phyloP scores from a whole-genome alignment of 2,797 vertebrate genomes.

The Sebastes alutus region DNA sequence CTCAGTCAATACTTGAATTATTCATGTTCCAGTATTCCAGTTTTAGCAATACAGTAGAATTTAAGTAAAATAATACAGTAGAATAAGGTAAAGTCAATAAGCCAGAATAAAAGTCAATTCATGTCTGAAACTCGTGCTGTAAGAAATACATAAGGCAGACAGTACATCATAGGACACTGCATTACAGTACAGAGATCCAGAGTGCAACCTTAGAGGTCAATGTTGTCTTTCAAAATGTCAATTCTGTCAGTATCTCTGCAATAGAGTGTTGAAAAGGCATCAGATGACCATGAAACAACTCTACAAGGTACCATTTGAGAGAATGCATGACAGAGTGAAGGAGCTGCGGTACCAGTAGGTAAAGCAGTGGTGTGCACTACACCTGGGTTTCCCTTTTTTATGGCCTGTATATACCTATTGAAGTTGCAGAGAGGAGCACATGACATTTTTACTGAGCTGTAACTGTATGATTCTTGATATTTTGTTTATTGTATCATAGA shows the following conservation, averaged over 20 bases:
- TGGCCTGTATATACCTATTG: not conserved
- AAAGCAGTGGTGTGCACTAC: not conserved
- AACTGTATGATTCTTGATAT: not conserved
- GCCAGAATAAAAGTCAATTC: not conserved
- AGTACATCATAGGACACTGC: not conserved
- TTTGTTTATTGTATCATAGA: not conserved
- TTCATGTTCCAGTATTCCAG: not conserved
- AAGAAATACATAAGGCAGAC: no score
- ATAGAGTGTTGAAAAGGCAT: not conserved
- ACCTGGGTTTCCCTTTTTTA: not conserved
- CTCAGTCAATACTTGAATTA: not conserved
- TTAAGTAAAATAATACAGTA: not conserved
- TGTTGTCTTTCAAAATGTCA: not conserved
- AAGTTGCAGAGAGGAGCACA: not conserved
- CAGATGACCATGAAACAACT: not conserved
- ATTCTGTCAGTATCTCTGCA: not conserved
- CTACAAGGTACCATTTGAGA: not conserved
- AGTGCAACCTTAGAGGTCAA: not conserved
- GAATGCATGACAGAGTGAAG: not conserved
- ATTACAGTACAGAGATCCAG: not conserved
- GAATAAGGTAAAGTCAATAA: not conserved
- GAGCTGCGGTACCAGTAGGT: not conserved
- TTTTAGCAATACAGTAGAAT: not conserved
- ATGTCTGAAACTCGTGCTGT: not conserved
- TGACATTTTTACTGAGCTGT: not conserved